These are phyloP conservation scores for Heliconius ismenius DNA, from an alignment of 2,888 invertebrate genomes.

Conservation along the genomic window DNA sequence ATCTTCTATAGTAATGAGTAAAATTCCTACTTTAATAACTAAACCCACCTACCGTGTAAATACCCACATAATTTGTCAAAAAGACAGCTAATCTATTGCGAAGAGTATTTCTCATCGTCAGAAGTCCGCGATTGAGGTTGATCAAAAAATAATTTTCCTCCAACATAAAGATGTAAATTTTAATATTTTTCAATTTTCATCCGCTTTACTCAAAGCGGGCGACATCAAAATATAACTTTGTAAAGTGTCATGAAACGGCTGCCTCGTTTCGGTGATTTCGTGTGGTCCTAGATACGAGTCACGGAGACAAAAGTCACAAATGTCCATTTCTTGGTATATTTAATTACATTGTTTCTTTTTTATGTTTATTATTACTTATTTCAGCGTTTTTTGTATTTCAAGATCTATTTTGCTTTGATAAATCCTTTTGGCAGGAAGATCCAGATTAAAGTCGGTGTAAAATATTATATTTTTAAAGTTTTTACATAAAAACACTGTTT, in stretches of 20 bases:
- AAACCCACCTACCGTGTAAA: neutral
- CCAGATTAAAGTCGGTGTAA: neutral
- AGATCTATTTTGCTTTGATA: no score
- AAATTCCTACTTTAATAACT: neutral
- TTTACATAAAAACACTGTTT: no score
- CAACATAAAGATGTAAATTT: slow-evolving; percentile 18
- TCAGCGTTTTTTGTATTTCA: neutral
- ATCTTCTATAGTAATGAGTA: neutral
- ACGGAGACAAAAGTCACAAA: neutral
- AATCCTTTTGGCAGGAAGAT: neutral
- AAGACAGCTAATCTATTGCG: slow-evolving; percentile 44
- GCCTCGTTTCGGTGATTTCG: no score
- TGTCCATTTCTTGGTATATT: neutral
- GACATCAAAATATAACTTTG: neutral
- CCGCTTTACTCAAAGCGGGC: neutral
- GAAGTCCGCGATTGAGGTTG: slow-evolving; percentile 39
- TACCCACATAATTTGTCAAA: slow-evolving; percentile 17
- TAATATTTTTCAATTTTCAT: slow-evolving; percentile 12
- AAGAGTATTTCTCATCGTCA: slow-evolving; percentile 34
- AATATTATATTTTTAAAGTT: neutral
- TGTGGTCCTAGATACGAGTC: neutral
- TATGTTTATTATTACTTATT: neutral
- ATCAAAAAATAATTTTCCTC: slow-evolving; percentile 43
- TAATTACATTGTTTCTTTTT: neutral
- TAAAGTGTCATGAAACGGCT: neutral